A percentile compares a stretch with the other conserved stretches of the same genome.
phyloP scores from a whole-genome alignment of 2,888 invertebrate species.

The Phymatocera aterrima region DNA sequence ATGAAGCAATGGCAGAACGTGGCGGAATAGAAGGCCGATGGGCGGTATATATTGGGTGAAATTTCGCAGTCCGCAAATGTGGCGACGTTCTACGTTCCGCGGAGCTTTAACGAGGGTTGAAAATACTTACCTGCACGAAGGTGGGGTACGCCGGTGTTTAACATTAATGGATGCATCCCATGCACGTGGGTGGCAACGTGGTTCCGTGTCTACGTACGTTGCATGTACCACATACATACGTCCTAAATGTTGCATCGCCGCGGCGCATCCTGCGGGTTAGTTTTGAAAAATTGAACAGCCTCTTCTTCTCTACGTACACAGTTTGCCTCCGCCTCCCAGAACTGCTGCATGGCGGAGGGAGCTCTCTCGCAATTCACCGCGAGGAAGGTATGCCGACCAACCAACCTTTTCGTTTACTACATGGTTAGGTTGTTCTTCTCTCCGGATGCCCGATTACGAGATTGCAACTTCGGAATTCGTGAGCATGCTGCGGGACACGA shows the following conservation, averaged over 20 bases:
- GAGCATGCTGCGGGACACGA: background rate
- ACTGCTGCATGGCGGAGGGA: background rate
- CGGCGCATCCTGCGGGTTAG: background rate
- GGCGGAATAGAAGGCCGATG: background rate
- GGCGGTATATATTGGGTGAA: background rate
- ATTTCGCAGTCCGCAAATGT: background rate
- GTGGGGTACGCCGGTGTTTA: background rate
- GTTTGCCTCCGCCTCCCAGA: background rate
- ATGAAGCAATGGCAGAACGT: too few relatives aligned
- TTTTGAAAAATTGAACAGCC: constrained; percentile 21
- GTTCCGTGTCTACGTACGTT: background rate
- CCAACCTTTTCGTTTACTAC: background rate
- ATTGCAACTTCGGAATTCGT: background rate
- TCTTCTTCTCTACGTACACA: background rate
- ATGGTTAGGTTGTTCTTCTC: too few relatives aligned
- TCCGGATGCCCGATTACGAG: background rate
- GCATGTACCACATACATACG: background rate
- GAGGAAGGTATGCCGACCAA: background rate
- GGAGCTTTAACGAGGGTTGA: constrained; percentile 26
- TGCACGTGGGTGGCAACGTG: constrained; percentile 3
- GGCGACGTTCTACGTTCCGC: background rate
- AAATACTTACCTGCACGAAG: constrained; percentile 4
- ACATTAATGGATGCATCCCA: background rate
- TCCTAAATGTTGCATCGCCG: background rate
- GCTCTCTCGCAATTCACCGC: background rate